These are phyloP conservation scores for Lasioglossum oenotherae DNA, from an alignment of 2,888 invertebrate species.

Conservation along the genomic window DNA sequence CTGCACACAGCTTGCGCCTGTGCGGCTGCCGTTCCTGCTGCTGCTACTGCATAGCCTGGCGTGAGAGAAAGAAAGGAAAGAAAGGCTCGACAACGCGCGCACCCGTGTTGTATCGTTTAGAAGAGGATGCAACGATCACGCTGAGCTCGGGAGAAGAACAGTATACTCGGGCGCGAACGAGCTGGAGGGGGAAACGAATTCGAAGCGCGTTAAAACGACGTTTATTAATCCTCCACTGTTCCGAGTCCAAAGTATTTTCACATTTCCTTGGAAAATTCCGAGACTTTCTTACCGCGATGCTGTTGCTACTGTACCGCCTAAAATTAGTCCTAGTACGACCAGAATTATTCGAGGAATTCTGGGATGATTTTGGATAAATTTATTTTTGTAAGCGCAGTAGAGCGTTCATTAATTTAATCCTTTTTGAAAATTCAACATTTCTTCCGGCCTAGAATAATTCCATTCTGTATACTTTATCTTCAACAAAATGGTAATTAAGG, in stretches of 20 bases:
- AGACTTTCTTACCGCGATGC: no score
- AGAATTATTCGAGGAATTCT: no score
- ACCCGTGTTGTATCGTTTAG: conserved; percentile 39
- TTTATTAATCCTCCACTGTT: conserved; percentile 18
- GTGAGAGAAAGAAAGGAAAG: conserved; percentile 64
- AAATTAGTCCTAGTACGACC: no score
- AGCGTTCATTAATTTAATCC: not conserved
- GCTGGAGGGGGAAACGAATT: conserved; percentile 9
- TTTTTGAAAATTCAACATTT: no score
- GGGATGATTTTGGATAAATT: not conserved
- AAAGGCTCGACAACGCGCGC: conserved; percentile 40
- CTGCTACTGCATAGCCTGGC: conserved; percentile 29
- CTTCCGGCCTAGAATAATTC: no score
- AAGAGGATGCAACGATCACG: conserved; percentile 50
- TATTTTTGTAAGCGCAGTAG: not conserved
- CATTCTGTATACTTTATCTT: no score
- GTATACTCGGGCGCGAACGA: not conserved
- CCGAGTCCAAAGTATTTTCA: not conserved
- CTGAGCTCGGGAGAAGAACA: not conserved
- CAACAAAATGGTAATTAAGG: no score
- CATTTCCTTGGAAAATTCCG: not conserved
- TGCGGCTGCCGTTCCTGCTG: conserved; percentile 3
- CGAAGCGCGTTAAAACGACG: conserved; percentile 36
- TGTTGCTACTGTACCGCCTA: no score
- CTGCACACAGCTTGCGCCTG: conserved; percentile 60